Conservation (phyloP, 2,113 vertebrate genomes). For the Ranitomeya variabilis region DNA sequence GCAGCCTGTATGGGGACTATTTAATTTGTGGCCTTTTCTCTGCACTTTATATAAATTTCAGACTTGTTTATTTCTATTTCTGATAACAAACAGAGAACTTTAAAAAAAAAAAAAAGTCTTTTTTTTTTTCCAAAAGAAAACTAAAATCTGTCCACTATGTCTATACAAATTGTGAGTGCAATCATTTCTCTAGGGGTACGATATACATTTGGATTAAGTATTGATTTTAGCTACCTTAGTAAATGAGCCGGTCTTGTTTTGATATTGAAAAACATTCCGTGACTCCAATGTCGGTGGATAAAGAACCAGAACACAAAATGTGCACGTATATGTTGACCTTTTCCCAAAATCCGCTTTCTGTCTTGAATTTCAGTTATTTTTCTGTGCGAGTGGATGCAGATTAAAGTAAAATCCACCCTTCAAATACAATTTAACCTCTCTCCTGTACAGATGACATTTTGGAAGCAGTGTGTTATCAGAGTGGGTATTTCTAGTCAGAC, state of each 20-base stretch:
- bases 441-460: constrained; percentile 8
- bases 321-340: constrained; percentile 39
- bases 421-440: constrained; percentile 15
- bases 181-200: constrained; percentile 42
- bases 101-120: not conserved
- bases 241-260: constrained; percentile 49
- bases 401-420: constrained; percentile 30
- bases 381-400: constrained; percentile 24
- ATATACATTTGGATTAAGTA: constrained; percentile 52
- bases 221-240: constrained; percentile 37
- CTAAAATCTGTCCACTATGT: not conserved
- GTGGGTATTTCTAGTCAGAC: not conserved
- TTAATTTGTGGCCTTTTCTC: not conserved
- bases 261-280: constrained; percentile 39
- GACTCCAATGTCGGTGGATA: constrained; percentile 17
- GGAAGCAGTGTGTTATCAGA: constrained; percentile 4
- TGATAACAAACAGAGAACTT: not conserved
- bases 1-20: not conserved
- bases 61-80: not conserved
- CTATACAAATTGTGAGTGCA: constrained; percentile 41
- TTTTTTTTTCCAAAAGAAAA: not conserved
- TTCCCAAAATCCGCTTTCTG: constrained; percentile 30
- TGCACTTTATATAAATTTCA: not conserved
- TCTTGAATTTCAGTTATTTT: constrained; percentile 17
- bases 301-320: constrained; percentile 23